Evolutionary conservation across 2,113 vertebrate species (phyloP).

Genomic region (Arizona elegans): DNA sequence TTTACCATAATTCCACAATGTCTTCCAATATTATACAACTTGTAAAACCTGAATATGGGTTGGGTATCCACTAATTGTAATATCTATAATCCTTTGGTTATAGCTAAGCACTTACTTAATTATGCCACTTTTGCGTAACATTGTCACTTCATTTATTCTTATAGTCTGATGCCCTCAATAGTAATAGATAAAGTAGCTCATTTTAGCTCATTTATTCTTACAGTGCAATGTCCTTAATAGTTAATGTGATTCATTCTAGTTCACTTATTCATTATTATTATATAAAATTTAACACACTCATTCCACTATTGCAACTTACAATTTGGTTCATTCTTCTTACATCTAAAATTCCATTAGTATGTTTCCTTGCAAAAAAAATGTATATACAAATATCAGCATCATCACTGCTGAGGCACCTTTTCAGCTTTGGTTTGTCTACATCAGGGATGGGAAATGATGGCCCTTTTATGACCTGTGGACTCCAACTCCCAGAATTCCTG

Average conservation of each 20-base stretch:
- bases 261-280: background rate
- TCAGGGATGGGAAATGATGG: background rate
- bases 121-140: background rate
- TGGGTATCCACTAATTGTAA: background rate
- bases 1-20: background rate
- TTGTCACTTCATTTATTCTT: background rate
- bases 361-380: background rate
- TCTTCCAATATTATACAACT: background rate
- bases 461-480: background rate
- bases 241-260: background rate
- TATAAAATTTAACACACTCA: background rate
- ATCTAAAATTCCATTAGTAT: background rate
- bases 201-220: background rate
- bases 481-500: background rate
- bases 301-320: background rate
- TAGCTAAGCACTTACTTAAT: background rate
- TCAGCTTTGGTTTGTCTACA: background rate
- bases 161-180: background rate
- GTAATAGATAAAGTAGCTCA: background rate
- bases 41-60: background rate
- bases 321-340: background rate
- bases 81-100: background rate
- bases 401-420: background rate
- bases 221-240: background rate
- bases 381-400: no score